phyloP scores from a whole-genome alignment of 2,797 vertebrate species.

The Trachops cirrhosus region DNA sequence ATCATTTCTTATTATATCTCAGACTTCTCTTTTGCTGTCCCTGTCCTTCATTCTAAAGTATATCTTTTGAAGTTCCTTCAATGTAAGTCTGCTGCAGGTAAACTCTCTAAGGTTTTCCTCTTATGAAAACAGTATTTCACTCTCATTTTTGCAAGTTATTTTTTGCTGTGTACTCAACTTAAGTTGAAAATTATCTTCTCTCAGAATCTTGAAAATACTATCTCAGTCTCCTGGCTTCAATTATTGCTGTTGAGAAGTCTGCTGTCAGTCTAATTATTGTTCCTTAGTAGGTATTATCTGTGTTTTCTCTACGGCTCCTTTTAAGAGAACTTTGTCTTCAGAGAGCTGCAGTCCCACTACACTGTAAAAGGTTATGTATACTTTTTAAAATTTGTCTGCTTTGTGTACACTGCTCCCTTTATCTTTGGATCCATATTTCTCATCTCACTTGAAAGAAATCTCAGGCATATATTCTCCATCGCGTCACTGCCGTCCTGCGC shows the following conservation, averaged over 20 bases:
- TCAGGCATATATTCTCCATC: neutral
- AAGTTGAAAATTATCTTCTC: constrained; percentile 22
- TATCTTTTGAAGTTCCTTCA: neutral
- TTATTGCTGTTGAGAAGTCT: neutral
- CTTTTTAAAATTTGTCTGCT: neutral
- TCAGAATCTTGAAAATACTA: constrained; percentile 26
- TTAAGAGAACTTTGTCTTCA: neutral
- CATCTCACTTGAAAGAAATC: neutral
- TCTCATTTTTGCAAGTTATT: neutral
- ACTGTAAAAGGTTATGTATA: neutral
- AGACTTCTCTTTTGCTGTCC: neutral
- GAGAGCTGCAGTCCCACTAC: neutral
- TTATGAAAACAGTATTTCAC: neutral
- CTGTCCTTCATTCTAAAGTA: neutral
- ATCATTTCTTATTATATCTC: neutral
- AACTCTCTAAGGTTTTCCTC: neutral
- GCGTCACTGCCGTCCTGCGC: neutral
- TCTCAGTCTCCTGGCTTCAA: neutral
- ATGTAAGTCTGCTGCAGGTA: neutral
- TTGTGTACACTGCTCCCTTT: neutral
- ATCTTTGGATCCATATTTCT: neutral
- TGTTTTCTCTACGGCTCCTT: neutral
- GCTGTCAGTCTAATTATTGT: neutral
- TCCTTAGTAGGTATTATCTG: neutral
- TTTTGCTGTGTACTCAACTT: neutral